phyloP scores from a whole-genome alignment of 2,888 invertebrate genomes.

The Drosophila phalerata region DNA sequence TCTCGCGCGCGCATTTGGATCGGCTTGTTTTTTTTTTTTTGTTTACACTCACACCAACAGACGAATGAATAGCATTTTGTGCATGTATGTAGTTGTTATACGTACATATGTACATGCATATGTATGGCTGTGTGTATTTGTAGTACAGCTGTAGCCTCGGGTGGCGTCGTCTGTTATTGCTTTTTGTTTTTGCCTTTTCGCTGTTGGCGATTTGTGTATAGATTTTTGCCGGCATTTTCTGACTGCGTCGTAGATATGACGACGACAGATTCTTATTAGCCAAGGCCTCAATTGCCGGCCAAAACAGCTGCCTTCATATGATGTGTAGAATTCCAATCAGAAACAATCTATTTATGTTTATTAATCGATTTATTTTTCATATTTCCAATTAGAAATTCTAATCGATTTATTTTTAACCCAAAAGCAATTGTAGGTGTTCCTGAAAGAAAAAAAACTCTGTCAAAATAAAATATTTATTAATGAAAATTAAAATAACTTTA shows the following conservation, averaged over 20 bases:
- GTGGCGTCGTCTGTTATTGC: constrained; percentile 44
- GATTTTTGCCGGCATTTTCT: constrained; percentile 72
- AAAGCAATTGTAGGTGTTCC: too few relatives aligned
- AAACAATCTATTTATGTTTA: neutral
- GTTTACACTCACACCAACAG: constrained; percentile 73
- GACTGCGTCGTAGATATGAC: constrained; percentile 55
- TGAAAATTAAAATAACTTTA: too few relatives aligned
- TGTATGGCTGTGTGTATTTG: constrained; percentile 20
- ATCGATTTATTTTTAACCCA: too few relatives aligned
- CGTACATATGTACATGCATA: constrained; percentile 2
- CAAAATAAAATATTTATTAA: too few relatives aligned
- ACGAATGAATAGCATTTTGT: constrained; percentile 2
- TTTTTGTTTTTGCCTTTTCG: constrained; percentile 25
- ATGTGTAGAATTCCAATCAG: constrained; percentile 14
- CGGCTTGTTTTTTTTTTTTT: too few relatives aligned
- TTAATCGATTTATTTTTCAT: too few relatives aligned
- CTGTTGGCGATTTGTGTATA: constrained; percentile 39
- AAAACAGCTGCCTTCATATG: constrained; percentile 32
- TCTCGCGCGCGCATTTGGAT: constrained; percentile 65
- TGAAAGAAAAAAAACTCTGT: too few relatives aligned
- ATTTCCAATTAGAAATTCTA: too few relatives aligned
- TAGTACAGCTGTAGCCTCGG: constrained; percentile 60
- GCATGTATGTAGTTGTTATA: constrained; percentile 12
- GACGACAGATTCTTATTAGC: constrained; percentile 70
- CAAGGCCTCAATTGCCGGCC: constrained; percentile 36